These are phyloP conservation scores for Dichetophora obliterata DNA, from an alignment of 2,888 invertebrate species.

Conservation along the genomic window DNA sequence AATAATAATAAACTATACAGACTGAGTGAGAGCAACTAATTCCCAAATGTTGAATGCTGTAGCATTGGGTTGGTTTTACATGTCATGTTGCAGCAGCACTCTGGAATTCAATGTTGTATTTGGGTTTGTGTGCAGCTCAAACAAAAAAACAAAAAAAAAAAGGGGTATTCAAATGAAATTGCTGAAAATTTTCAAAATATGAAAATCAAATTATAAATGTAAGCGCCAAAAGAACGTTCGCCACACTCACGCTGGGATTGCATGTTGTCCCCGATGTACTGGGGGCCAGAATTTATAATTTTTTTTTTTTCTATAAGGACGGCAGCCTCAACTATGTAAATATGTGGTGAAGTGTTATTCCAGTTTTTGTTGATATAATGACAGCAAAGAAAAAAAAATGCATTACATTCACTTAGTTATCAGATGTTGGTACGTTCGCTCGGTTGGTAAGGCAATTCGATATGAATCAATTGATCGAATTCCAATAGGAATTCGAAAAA, in stretches of 20 bases:
- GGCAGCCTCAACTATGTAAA: not conserved
- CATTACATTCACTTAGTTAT: not conserved
- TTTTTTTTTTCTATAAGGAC: not conserved
- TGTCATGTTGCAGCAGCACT: not conserved
- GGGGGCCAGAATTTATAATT: not conserved
- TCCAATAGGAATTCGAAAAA: too few relatives aligned
- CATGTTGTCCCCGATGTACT: not conserved
- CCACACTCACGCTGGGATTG: not conserved
- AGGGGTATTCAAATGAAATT: not conserved
- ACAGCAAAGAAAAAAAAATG: not conserved
- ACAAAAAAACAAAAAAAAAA: not conserved
- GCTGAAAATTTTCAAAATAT: slow-evolving; percentile 34
- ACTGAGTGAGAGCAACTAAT: slow-evolving; percentile 19
- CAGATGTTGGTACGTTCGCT: not conserved
- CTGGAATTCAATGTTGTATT: not conserved
- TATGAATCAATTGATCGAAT: too few relatives aligned
- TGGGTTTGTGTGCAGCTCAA: not conserved
- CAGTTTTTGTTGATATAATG: not conserved
- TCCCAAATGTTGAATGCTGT: slow-evolving; percentile 15
- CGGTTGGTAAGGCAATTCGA: too few relatives aligned
- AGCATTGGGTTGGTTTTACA: not conserved
- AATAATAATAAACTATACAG: slow-evolving; percentile 31
- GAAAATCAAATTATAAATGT: slow-evolving; percentile 34
- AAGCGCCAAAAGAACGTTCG: slow-evolving; percentile 10
- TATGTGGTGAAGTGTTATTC: not conserved